These are phyloP conservation scores for Akabosia matsudoensis DNA, from an alignment of 1,140 invertebrate genomes.

Conservation along the genomic window DNA sequence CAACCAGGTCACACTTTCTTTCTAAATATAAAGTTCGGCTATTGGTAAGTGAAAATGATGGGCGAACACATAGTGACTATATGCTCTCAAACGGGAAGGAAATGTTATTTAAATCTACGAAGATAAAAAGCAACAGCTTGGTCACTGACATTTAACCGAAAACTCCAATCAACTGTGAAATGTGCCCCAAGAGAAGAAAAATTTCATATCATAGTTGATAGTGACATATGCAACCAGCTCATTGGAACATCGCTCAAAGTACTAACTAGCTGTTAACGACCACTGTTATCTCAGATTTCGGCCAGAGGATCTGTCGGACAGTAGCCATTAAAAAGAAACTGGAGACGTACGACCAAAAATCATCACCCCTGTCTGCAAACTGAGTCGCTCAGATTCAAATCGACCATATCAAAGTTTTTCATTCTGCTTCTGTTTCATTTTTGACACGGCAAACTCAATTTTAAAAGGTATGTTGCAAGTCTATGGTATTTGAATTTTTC, in stretches of 20 bases:
- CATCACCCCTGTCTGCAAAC: background rate
- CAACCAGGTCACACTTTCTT: too few species aligned
- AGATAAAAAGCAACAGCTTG: background rate
- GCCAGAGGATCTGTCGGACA: background rate
- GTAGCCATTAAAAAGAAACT: background rate
- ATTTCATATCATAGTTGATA: background rate
- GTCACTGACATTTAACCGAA: background rate
- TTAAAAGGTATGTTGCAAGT: background rate
- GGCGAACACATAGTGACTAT: background rate
- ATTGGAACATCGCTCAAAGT: background rate
- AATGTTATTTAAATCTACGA: background rate
- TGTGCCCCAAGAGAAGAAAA: background rate
- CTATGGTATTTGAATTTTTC: too few species aligned
- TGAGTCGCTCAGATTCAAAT: background rate
- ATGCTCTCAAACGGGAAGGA: background rate
- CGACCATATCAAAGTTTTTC: slow-evolving; percentile 5
- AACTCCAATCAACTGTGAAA: background rate
- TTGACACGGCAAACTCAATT: background rate
- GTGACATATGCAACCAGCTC: background rate
- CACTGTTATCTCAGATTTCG: background rate
- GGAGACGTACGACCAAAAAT: background rate
- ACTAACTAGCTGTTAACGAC: slow-evolving; percentile 17
- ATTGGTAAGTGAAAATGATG: background rate
- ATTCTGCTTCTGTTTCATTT: background rate
- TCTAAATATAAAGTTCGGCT: too few species aligned